Percentiles rank a stretch among this genome's conserved stretches.
phyloP scores from a whole-genome alignment of 2,113 vertebrate species.

The Oceanodroma tethys region DNA sequence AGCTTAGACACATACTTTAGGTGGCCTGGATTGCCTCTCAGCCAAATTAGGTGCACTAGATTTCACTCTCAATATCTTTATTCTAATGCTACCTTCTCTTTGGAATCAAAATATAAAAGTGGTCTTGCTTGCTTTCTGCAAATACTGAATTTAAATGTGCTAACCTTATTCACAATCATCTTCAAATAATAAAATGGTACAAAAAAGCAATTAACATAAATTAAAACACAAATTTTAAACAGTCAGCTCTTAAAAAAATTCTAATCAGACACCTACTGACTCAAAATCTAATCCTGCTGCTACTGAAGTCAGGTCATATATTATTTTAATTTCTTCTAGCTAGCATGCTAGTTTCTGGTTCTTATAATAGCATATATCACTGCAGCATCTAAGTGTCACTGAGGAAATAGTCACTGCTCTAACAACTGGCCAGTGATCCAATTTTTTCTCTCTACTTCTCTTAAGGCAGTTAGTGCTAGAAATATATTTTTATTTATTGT shows the following conservation, averaged over 20 bases:
- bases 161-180: background rate
- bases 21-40: background rate
- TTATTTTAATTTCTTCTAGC: slow-evolving; percentile 23
- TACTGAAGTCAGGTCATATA: background rate
- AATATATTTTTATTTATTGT: background rate
- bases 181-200: background rate
- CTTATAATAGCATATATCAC: background rate
- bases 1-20: background rate
- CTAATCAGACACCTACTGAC: background rate
- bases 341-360: background rate
- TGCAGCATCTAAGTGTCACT: background rate
- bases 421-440: background rate
- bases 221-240: slow-evolving; percentile 13
- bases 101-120: background rate
- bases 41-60: background rate
- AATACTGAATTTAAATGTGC: background rate
- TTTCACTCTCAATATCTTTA: background rate
- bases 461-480: background rate
- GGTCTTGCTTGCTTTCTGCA: background rate
- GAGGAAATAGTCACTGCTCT: background rate
- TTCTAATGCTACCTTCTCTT: background rate
- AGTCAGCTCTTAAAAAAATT: background rate
- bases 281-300: background rate
- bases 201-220: slow-evolving; percentile 23
- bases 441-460: background rate